Evolutionary conservation across 2,113 vertebrate genomes (phyloP), one percentile per base, ranked within the genome.

Genomic region (Globicephala melas): DNA sequence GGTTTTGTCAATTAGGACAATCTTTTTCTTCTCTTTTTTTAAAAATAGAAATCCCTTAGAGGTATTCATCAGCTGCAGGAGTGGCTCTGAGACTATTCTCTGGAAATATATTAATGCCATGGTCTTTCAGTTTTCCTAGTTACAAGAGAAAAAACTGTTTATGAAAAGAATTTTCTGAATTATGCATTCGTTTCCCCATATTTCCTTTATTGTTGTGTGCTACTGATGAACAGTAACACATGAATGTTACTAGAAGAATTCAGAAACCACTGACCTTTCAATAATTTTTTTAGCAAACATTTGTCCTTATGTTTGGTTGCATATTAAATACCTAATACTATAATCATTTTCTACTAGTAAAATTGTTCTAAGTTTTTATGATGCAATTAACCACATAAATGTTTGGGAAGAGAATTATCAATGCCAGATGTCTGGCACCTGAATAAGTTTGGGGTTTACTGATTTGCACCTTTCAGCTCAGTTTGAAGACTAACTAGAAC

Each of bases 331-430:
- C 6, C 0, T 89, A 95, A 84, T 79, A 36, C 4, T 68, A 3
- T 73, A 79, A 26, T 88, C 3, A 20, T 47, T 94, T 85, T 95
- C 62, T 83, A 26, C 90, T 80, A 94, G 65, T 95, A 83, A 92
- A 92, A 84, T 79, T 82, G 11, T 53, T 91, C 23, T 41, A 41
- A 18, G 26, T 84, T 95, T 81, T 95, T 87, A 41, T 92, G 71
- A 73, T 90, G 41, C 21, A 71, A 62, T 68, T 88, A 88, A 80
- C n/a, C 92, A 36, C 28, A 6, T 77, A 93, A 83, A 85, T 88
- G 26, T 81, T 97, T 77, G n/a, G 47, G 95, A 67, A 96, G 82
- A 95, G 18, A 5, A 58, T 85, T 81, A 47, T 41, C 1, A 14
- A 13, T 96, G 80, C 63, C 11, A 80, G n/a, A 53, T 68, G 26